Evolutionary conservation across 2,113 vertebrate genomes (phyloP), one percentile per base, ranked within the genome.

Genomic region (Apaloderma vittatum): DNA sequence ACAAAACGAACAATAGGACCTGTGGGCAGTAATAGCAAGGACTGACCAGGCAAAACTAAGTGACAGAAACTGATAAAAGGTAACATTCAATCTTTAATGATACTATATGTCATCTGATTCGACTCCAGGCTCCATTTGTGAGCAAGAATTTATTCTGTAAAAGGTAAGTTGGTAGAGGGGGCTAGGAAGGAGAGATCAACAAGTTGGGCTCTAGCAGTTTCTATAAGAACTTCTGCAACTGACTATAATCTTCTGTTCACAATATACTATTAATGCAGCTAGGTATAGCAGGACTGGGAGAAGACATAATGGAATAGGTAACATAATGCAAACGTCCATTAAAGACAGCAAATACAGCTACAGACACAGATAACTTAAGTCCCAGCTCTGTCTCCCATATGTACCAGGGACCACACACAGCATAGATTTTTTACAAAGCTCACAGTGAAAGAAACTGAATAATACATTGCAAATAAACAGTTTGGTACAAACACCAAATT

Each of bases 351-450:
- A 92, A 86, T 61, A 32, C 55, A 88, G 37, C 43, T 86, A 86
- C 55, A 88, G 62, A 77, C 63, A 67, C 13, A 74, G 71, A 61
- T 18, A 40, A 46, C n/a, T 79, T 74, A 73, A 83, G 82, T 49
- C 95, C 71, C 68, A 94, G 9, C n/a, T 94, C 83, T 88, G 59
- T 67, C 72, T 94, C n/a, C 72, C 68, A 52, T 81, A 80, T 68
- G 65, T 84, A 90, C 32, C 26, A 72, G 54, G 59, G 75, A 95
- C 72, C 75, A 95, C 82, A 93, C 68, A 80, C 57, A 86, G 48
- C 29, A 81, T 82, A 83, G 48, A 73, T 65, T 86, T 40, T 93
- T 88, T 51, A 30, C 23, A 88, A 43, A 80, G 48, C 34, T 43
- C 51, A 43, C 54, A 80, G 62, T 91, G n/a, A 76, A 79, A 66